Conservation (phyloP, 1,140 invertebrate species). For the Ericerus pela region DNA sequence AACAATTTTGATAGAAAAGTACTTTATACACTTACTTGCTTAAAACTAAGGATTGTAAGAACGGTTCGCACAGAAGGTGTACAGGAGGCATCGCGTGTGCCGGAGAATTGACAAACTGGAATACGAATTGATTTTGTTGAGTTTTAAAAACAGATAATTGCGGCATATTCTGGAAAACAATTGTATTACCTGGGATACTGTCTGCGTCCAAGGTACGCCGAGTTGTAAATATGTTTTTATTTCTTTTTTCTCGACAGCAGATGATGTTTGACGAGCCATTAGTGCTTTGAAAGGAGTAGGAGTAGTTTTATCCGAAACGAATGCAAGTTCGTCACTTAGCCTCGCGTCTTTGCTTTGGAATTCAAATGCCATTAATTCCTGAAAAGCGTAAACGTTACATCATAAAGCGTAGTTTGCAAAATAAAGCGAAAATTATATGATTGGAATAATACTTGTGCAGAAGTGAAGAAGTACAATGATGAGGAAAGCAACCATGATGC, state of each 20-base stretch:
- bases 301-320: neutral
- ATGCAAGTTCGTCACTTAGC: neutral
- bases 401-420: too few relatives aligned
- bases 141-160: slow-evolving; percentile 8
- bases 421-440: too few relatives aligned
- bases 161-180: neutral
- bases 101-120: slow-evolving; percentile 12
- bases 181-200: neutral
- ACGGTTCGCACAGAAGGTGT: slow-evolving; percentile 6
- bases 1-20: too few relatives aligned
- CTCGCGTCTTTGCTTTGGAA: neutral
- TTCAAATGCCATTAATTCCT: neutral
- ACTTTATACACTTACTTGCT: neutral
- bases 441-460: neutral
- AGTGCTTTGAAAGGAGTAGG: slow-evolving; percentile 4
- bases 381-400: too few relatives aligned
- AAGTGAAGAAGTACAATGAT: slow-evolving; percentile 2
- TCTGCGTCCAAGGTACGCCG: neutral
- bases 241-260: neutral
- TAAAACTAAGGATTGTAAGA: slow-evolving; percentile 10
- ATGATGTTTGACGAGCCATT: neutral
- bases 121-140: slow-evolving; percentile 3
- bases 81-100: slow-evolving; percentile 12
- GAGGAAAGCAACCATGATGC: neutral
- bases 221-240: neutral